These are phyloP conservation scores for Cryptophagus acutangulus DNA, from an alignment of 2,888 invertebrate species.

Conservation along the genomic window DNA sequence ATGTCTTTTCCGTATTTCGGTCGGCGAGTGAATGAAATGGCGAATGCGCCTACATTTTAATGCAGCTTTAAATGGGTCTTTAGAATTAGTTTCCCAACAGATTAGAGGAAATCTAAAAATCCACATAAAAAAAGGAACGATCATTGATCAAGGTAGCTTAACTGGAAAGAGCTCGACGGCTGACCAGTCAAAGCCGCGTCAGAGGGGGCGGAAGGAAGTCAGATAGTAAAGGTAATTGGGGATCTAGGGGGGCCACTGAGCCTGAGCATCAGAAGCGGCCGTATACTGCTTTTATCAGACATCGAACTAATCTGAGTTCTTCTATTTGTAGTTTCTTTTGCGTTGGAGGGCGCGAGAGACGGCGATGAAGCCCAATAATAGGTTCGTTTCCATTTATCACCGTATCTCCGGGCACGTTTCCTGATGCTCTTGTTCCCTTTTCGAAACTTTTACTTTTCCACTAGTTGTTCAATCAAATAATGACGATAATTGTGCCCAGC, in stretches of 20 bases:
- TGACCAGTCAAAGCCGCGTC: constrained; percentile 31
- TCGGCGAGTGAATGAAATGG: no score
- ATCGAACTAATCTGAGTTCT: constrained; percentile 44
- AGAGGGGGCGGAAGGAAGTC: constrained; percentile 28
- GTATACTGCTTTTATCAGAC: constrained; percentile 34
- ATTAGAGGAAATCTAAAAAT: constrained; percentile 30
- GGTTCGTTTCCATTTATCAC: constrained; percentile 42
- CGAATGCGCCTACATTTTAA: no score
- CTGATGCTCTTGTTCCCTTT: constrained; percentile 26
- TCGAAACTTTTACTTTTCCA: constrained; percentile 36
- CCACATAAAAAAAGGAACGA: constrained; percentile 30
- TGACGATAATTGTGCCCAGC: constrained; percentile 41
- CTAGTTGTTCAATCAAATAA: constrained; percentile 38
- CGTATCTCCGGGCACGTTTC: constrained; percentile 42
- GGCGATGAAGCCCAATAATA: constrained; percentile 42
- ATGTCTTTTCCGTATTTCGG: no score
- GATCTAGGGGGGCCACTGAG: constrained; percentile 27
- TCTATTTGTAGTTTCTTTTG: constrained; percentile 43
- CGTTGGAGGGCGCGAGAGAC: constrained; percentile 36
- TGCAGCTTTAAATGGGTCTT: constrained; percentile 11
- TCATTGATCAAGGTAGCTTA: constrained; percentile 37
- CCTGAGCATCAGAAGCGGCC: constrained; percentile 5
- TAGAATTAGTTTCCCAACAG: constrained; percentile 18
- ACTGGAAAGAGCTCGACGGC: constrained; percentile 24
- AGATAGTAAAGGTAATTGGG: constrained; percentile 36